Evolutionary conservation across 2,797 vertebrate genomes (phyloP), one percentile per base, ranked within the genome.

Genomic region (Protosalanx chinensis): DNA sequence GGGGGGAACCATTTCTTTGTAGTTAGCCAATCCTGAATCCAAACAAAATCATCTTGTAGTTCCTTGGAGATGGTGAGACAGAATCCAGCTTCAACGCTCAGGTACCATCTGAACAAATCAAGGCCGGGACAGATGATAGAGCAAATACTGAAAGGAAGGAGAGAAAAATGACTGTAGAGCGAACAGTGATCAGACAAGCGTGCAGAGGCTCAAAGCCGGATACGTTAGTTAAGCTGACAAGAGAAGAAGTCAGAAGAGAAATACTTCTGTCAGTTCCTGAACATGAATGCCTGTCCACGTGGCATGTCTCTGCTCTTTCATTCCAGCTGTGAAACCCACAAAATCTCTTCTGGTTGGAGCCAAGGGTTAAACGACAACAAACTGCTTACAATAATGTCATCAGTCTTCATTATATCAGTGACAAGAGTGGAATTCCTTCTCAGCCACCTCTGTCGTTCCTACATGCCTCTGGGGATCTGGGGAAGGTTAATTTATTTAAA

Each of bases 401-500:
- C 91, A 90, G 86, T 91, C 91, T 92, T 90, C 86, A 91, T 93
- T 93, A 91, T 86, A 86, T 86, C 72, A 61, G 85, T 84, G 90
- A 91, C 89, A 90, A 82, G 85, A 81, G 88, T 85, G 92, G 90
- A 91, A 92, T 86, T 88, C 83, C 76, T 75, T 75, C 86, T 89
- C 85, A 87, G 86, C 76, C 82, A 78, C 81, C 85, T 81, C 84
- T 67, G 86, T 91, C 89, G 88, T 86, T 87, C 87, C 88, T 77
- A 46, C 53, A 70, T 80, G 87, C 87, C 90, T 86, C 85, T 35
- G 76, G 89, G 90, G 92, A 93, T 91, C 88, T 84, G 86, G 84
- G 92, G 93, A 94, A 94, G 92, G 93, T 93, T 94, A 93, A 95
- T 94, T 93, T 93, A 94, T 95, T 93, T 92, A 93, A 94, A 94